Conservation (phyloP, 2,113 vertebrate genomes). For the Gnathonemus echidnorhynchus region DNA sequence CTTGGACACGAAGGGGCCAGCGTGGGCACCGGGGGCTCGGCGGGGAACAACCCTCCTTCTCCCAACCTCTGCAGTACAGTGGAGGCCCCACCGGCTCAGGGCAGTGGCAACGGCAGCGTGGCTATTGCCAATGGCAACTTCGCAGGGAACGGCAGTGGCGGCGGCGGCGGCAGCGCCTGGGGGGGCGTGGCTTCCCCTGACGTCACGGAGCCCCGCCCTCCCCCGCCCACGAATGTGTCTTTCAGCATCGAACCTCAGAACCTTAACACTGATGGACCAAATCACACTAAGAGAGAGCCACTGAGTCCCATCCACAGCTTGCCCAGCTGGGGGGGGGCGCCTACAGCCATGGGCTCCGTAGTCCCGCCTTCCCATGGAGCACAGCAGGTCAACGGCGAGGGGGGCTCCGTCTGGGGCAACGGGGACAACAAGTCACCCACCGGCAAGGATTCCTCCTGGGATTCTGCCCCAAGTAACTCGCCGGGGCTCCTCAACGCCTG, state of each 20-base stretch:
- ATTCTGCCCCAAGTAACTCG: slow-evolving; percentile 66
- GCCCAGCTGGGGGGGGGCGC: slow-evolving; percentile 82
- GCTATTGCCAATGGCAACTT: slow-evolving; percentile 72
- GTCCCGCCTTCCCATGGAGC: slow-evolving; percentile 82
- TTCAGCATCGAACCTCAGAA: slow-evolving; percentile 93
- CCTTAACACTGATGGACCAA: slow-evolving; percentile 95
- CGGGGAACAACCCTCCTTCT: slow-evolving; percentile 55
- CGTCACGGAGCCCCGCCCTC: slow-evolving; percentile 81
- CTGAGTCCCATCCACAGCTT: slow-evolving; percentile 82
- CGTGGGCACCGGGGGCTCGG: slow-evolving; percentile 60
- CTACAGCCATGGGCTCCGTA: slow-evolving; percentile 72
- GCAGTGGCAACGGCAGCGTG: slow-evolving; percentile 68
- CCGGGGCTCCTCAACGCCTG: slow-evolving; percentile 75
- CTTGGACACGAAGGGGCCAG: slow-evolving; percentile 85
- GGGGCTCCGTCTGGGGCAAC: slow-evolving; percentile 83
- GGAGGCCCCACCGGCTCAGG: slow-evolving; percentile 64
- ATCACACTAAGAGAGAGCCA: slow-evolving; percentile 80
- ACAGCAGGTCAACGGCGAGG: slow-evolving; percentile 59
- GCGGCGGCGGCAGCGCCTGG: slow-evolving; percentile 69
- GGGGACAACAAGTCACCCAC: slow-evolving; percentile 66
- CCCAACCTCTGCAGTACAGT: slow-evolving; percentile 79
- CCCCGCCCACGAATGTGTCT: slow-evolving; percentile 83
- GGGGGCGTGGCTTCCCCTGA: slow-evolving; percentile 80
- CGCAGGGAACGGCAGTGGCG: slow-evolving; percentile 57
- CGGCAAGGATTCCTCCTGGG: slow-evolving; percentile 72